Conservation (phyloP, 2,797 vertebrate species). For the Sylvilagus floridanus region DNA sequence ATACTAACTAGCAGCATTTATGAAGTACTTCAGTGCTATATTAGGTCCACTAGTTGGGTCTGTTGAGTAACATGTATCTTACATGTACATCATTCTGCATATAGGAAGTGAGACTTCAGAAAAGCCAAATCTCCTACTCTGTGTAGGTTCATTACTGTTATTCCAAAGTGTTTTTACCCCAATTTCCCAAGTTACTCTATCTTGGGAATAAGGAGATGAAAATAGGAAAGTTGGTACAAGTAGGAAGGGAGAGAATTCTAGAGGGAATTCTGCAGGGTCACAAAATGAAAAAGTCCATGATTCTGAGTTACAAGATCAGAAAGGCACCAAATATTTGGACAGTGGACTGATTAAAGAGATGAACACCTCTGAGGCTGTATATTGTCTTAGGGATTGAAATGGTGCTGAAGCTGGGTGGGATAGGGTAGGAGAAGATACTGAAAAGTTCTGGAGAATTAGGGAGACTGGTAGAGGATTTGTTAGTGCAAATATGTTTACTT, state of each 20-base stretch:
- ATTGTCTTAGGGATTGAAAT: not conserved
- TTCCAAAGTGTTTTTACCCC: constrained; percentile 11
- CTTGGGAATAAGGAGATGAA: not conserved
- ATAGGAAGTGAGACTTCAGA: constrained; percentile 6
- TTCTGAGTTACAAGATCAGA: not conserved
- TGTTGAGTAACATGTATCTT: not conserved
- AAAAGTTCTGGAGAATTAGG: not conserved
- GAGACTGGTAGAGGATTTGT: not conserved
- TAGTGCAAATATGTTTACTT: not conserved
- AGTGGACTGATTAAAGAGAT: not conserved
- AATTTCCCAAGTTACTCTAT: not conserved
- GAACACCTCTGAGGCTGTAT: not conserved
- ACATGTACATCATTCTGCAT: not conserved
- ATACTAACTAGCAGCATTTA: not conserved
- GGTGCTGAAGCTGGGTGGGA: not conserved
- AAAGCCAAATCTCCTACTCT: not conserved
- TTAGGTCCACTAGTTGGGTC: not conserved
- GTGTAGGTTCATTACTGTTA: not conserved
- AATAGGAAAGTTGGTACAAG: constrained; percentile 23
- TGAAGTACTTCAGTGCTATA: not conserved
- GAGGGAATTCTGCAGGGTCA: constrained; percentile 7
- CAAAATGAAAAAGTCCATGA: constrained; percentile 57
- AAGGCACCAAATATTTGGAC: constrained; percentile 22
- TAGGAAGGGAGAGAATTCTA: constrained; percentile 27
- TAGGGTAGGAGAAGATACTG: not conserved